Conservation (phyloP, 2,113 vertebrate species). For the Petaurus breviceps region DNA sequence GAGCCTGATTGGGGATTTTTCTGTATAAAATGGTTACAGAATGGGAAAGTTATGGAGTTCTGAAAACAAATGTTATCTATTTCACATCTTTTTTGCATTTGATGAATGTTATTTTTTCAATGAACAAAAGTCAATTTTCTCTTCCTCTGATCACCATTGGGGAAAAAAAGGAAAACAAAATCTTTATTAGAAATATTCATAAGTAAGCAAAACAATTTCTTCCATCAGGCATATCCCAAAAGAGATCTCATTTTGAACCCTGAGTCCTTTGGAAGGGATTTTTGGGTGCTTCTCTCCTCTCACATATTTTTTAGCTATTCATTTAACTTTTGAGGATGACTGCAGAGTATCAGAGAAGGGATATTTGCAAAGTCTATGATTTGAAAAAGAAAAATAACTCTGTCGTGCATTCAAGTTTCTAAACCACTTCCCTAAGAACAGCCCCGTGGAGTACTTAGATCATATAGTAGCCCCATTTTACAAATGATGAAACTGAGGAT, state of each 20-base stretch:
- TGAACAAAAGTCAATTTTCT: not conserved
- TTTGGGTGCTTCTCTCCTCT: not conserved
- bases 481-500: too few relatives aligned
- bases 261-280: not conserved
- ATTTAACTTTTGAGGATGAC: not conserved
- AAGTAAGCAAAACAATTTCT: not conserved
- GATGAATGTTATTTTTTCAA: not conserved
- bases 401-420: too few relatives aligned
- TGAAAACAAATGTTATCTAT: constrained; percentile 30
- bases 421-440: too few relatives aligned
- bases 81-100: constrained; percentile 18
- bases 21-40: not conserved
- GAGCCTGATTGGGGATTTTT: not conserved
- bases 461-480: too few relatives aligned
- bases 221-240: not conserved
- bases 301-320: not conserved
- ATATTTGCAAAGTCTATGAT: too few relatives aligned
- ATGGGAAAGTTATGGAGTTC: constrained; percentile 20
- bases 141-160: not conserved
- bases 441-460: too few relatives aligned
- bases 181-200: not conserved
- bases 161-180: not conserved
- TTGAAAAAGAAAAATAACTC: too few relatives aligned
- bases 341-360: too few relatives aligned
- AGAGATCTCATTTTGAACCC: not conserved